Conservation (phyloP, 1,140 invertebrate species). For the Drosophila ambigua region DNA sequence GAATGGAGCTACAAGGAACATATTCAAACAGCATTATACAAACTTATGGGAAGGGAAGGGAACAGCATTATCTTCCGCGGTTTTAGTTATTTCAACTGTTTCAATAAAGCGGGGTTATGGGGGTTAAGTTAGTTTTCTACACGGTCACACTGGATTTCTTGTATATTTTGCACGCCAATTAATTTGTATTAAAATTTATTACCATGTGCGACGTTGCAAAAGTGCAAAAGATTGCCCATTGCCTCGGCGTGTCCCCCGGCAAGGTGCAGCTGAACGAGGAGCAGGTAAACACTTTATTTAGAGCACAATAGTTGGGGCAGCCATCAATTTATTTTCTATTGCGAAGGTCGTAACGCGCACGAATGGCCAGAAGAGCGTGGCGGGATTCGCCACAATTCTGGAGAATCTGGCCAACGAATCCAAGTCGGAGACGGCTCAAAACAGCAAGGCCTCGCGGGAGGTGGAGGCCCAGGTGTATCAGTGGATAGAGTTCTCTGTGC, state of each 20-base stretch:
- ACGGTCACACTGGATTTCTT: too few relatives aligned
- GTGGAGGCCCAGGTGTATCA: constrained; percentile 82
- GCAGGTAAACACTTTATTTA: constrained; percentile 46
- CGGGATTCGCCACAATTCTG: constrained; percentile 85
- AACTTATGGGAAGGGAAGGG: too few relatives aligned
- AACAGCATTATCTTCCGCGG: too few relatives aligned
- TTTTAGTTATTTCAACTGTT: too few relatives aligned
- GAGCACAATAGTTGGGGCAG: neutral
- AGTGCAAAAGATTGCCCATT: constrained; percentile 77
- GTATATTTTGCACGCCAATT: neutral
- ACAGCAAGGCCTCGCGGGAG: constrained; percentile 60
- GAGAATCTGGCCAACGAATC: constrained; percentile 83
- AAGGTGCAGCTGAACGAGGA: constrained; percentile 71
- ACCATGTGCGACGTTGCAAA: constrained; percentile 79
- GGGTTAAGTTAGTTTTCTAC: too few relatives aligned
- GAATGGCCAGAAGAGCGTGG: constrained; percentile 67
- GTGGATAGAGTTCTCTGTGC: constrained; percentile 85
- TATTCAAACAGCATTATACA: too few relatives aligned
- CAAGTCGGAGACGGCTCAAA: constrained; percentile 76
- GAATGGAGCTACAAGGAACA: too few relatives aligned
- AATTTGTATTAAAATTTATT: constrained; percentile 11
- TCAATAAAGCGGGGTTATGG: too few relatives aligned
- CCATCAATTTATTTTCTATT: constrained; percentile 54
- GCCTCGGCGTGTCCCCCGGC: constrained; percentile 63
- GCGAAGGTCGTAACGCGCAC: constrained; percentile 77